Percentiles rank a stretch among this genome's conserved stretches.
Conservation (phyloP, 1,140 invertebrate genomes). For the Drosophila novamexicana region DNA sequence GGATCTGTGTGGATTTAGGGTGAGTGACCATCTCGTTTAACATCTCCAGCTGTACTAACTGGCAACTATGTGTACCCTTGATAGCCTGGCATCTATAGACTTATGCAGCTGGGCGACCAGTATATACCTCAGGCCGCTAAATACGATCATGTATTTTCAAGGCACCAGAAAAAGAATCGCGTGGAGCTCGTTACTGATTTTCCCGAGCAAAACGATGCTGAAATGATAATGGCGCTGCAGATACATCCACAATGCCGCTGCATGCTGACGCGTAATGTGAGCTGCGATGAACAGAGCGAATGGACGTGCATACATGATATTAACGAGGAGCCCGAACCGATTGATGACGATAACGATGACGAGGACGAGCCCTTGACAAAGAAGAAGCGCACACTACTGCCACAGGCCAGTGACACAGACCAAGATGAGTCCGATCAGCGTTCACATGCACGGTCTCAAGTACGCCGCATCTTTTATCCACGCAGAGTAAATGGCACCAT, state of each 20-base stretch:
- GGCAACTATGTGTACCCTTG: constrained; percentile 42
- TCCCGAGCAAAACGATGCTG: constrained; percentile 92
- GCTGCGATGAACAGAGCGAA: constrained; percentile 93
- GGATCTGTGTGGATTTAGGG: constrained; percentile 94
- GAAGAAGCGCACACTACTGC: constrained; percentile 76
- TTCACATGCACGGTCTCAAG: constrained; percentile 5
- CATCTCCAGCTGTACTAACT: background rate
- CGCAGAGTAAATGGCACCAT: background rate
- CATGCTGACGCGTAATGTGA: constrained; percentile 94
- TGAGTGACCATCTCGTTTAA: constrained; percentile 74
- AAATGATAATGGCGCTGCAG: constrained; percentile 94
- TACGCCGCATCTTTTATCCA: constrained; percentile 15
- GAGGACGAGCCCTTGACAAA: constrained; percentile 68
- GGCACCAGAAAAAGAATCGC: constrained; percentile 90
- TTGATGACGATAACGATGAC: constrained; percentile 43
- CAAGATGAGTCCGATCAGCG: background rate
- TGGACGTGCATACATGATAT: constrained; percentile 98
- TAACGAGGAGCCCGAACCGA: constrained; percentile 66
- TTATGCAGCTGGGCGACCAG: constrained; percentile 94
- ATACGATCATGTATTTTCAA: constrained; percentile 92
- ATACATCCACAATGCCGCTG: constrained; percentile 97
- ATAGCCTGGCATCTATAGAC: constrained; percentile 93
- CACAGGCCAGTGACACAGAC: background rate
- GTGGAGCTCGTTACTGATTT: constrained; percentile 96
- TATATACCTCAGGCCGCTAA: constrained; percentile 91